These are phyloP conservation scores for Dinocampus coccinellae DNA, from an alignment of 2,888 invertebrate species.

Conservation along the genomic window DNA sequence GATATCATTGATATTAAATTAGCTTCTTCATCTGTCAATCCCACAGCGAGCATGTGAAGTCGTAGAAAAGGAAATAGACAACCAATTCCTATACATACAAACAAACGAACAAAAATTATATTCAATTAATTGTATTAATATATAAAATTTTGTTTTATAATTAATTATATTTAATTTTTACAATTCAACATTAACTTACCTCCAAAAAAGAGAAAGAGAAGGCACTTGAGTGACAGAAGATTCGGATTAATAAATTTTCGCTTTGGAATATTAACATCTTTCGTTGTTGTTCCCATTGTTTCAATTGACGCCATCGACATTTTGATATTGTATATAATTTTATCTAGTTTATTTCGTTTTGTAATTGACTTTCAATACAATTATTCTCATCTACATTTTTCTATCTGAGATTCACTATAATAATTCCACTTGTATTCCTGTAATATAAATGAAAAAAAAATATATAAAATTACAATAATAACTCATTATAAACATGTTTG, in stretches of 20 bases:
- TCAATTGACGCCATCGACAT: constrained; percentile 56
- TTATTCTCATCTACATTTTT: constrained; percentile 15
- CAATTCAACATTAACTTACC: constrained; percentile 74
- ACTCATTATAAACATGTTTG: neutral
- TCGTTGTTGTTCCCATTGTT: constrained; percentile 54
- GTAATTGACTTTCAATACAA: constrained; percentile 1
- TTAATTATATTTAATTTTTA: no score
- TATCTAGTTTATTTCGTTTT: neutral
- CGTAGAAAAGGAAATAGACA: constrained; percentile 86
- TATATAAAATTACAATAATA: constrained; percentile 1
- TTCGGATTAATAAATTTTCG: constrained; percentile 76
- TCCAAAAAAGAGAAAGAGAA: constrained; percentile 85
- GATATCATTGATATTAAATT: constrained; percentile 84
- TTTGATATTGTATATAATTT: constrained; percentile 35
- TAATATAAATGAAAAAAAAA: constrained; percentile 29
- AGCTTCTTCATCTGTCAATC: constrained; percentile 81
- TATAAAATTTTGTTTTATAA: no score
- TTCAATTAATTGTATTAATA: no score
- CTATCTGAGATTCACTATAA: constrained; percentile 32
- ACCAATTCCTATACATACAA: constrained; percentile 79
- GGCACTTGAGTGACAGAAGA: constrained; percentile 83
- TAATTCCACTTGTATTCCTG: constrained; percentile 20
- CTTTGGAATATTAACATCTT: constrained; percentile 43
- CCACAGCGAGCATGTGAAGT: constrained; percentile 81
- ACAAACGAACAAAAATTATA: neutral